Evolutionary conservation across 2,888 invertebrate species (phyloP), one percentile per base, ranked within the genome.

Genomic region (Cosmia trapezina): DNA sequence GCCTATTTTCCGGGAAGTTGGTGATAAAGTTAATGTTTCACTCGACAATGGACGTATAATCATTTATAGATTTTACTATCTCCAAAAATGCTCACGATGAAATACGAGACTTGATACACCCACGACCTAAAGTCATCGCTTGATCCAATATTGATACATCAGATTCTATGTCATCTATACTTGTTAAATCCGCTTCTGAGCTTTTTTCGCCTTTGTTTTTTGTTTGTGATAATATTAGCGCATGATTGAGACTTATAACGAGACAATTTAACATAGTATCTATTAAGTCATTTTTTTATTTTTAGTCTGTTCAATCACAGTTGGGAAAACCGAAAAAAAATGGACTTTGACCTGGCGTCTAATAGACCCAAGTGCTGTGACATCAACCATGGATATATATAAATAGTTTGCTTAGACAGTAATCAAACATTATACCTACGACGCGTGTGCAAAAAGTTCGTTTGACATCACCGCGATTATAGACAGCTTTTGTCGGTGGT

Each of bases 221-320:
- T 95, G 87, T 95, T 94, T 95, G 94, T 91, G 89, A 89, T 93
- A 93, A 91, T 91, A 94, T 96, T 96, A 96, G 94, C 95, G 91
- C 91, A 90, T 92, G 94, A 94, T 95, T 93, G 96, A 95, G 93
- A 96, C 89, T 93, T 94, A 91, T 93, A 90, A 91, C 91, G 93
- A 93, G 93, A 94, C 91, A 94, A 93, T 95, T 95, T 93, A 92
- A 92, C 92, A 90, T 86, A 83, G 89, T 90, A 92, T 75, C 60
- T 54, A 73, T 94, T 94, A 92, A 92, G 92, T 96, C 94, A 95
- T 92, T 93, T 77, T 91, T 88, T 89, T 95, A 95, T 95, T 95
- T 95, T 93, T 93, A 92, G 93, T 83, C 70, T 88, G 88, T 91
- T 92, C 87, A 88, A 88, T 94, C 91, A 93, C 79, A 71, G 65